A percentile compares a stretch with the other conserved stretches of the same genome.
Conservation (phyloP, 2,888 invertebrate genomes). For the Dendrolimus houi region DNA sequence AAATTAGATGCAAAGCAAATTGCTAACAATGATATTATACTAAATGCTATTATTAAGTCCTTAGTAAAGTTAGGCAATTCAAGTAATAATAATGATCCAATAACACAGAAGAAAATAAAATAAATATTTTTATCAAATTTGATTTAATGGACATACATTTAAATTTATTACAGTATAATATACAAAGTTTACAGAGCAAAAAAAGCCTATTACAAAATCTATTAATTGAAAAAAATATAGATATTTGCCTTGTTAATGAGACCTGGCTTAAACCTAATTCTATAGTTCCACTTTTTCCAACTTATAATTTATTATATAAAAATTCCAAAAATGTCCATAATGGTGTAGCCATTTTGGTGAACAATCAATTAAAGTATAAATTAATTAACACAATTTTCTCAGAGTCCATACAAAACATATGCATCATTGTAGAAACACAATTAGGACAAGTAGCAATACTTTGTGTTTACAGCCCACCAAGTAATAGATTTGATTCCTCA, state of each 20-base stretch:
- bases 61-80: background rate
- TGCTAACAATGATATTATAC: background rate
- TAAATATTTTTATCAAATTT: background rate
- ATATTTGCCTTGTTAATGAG: background rate
- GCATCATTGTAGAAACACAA: background rate
- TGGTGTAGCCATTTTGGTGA: background rate
- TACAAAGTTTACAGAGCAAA: slow-evolving; percentile 3
- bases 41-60: background rate
- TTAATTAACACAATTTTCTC: background rate
- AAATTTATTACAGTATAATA: slow-evolving; percentile 3
- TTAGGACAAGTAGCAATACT: background rate
- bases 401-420: background rate
- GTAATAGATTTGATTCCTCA: background rate
- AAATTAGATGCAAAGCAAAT: background rate
- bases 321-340: background rate
- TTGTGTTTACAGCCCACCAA: slow-evolving; percentile 1
- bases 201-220: slow-evolving; percentile 2
- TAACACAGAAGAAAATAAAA: background rate
- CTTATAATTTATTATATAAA: background rate
- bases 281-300: background rate
- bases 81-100: background rate
- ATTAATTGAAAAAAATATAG: background rate
- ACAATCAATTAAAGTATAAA: background rate
- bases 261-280: background rate
- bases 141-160: background rate